Conservation (phyloP, 2,113 vertebrate species). For the Salvelinus namaycush region DNA sequence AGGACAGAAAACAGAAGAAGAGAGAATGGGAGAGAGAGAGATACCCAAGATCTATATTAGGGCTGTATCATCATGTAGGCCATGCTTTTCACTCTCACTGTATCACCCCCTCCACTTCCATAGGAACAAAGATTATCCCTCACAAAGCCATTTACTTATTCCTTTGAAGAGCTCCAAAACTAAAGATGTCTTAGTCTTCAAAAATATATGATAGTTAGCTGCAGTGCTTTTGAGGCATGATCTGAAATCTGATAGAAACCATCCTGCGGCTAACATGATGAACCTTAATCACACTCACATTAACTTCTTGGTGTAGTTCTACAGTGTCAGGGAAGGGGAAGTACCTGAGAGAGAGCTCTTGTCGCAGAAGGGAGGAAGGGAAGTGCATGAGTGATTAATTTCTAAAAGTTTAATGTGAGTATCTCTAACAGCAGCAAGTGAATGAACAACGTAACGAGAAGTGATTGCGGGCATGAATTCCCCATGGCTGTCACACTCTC, state of each 20-base stretch:
- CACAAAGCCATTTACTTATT: slow-evolving; percentile 56
- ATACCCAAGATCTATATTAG: neutral
- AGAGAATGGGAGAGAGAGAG: slow-evolving; percentile 16
- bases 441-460: slow-evolving; percentile 56
- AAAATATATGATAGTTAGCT: slow-evolving; percentile 38
- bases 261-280: slow-evolving; percentile 29
- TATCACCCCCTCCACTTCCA: slow-evolving; percentile 39
- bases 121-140: slow-evolving; percentile 29
- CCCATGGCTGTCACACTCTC: slow-evolving; percentile 44
- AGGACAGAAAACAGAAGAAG: slow-evolving; percentile 8
- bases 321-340: slow-evolving; percentile 38
- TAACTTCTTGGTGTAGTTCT: slow-evolving; percentile 15
- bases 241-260: slow-evolving; percentile 33
- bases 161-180: slow-evolving; percentile 7
- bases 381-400: slow-evolving; percentile 37
- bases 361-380: slow-evolving; percentile 31
- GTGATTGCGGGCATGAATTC: slow-evolving; percentile 27
- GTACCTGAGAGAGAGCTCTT: slow-evolving; percentile 46
- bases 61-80: slow-evolving; percentile 40
- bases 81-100: slow-evolving; percentile 36
- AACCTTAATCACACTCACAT: slow-evolving; percentile 27
- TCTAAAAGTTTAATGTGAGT: slow-evolving; percentile 42
- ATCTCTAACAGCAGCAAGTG: slow-evolving; percentile 52
- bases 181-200: slow-evolving; percentile 14
- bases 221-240: slow-evolving; percentile 38